Base-by-base conservation (phyloP, 2,888 invertebrate genomes). In the Sialis fuliginosa region DNA sequence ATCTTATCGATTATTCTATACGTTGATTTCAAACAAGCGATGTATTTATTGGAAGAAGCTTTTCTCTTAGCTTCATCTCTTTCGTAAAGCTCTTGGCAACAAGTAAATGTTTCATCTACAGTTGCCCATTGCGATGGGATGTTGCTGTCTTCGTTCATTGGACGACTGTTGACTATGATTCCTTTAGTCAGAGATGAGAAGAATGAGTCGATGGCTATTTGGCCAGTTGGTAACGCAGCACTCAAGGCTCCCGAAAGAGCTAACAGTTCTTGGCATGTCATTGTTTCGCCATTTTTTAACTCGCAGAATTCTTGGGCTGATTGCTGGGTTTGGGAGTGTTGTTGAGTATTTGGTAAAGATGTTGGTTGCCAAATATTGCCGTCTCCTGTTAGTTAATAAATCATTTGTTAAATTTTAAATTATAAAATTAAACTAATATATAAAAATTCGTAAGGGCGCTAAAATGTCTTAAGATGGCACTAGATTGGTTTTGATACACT, bases 191-290 rank as follows among this genome's bases (percentile, higher is more conserved):
- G 68, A 44, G 85, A 84, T 58, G 80, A 80, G 58, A 88, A 81
- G 64, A 88, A 85, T 0, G 85, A 81, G 60, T 88, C 86, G 44
- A 88, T 66, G 9, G 86, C 84, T 40, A 83, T 77, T 62, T 86
- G 87, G 13, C 88, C 87, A 5, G 91, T 90, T 2, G 91, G 90
- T 51, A 91, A 66, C 0, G 91, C 89, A 1, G 92, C 92, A 51
- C 90, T 89, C 47, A 93, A 75, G 1, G 91, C 91, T 7, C 93
- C 92, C 44, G 87, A 86, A 46, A 93, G 71, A n/a, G 92, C 92
- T 49, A 93, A 70, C 32, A 93, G 71, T 65, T 91, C 90, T 64
- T 90, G 90, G 62, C 91, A 92, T 0, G 86, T 86, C 75, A 87
- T 79, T 6, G 75, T 71, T 57, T 74, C 73, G 44, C 75, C 76